A percentile compares a stretch with the other conserved stretches of the same genome.
Conservation (phyloP, 2,888 invertebrate genomes). For the Sipha maydis region DNA sequence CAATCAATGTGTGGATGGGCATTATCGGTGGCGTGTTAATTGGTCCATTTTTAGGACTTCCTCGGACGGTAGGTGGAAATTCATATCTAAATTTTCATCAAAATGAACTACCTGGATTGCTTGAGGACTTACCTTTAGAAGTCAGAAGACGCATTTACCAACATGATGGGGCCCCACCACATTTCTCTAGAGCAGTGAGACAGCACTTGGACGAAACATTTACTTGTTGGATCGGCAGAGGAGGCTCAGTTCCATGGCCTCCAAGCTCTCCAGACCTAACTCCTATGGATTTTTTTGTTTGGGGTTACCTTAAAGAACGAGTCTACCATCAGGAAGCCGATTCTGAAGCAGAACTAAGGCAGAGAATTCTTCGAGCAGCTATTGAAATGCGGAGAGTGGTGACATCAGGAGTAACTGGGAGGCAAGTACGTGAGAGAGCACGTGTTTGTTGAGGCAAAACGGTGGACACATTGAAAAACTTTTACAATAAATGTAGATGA, state of each 20-base stretch:
- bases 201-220: neutral
- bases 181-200: no score
- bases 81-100: conserved; percentile 27
- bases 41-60: no score
- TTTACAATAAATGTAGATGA: no score
- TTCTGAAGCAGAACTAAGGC: no score
- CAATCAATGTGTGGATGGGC: no score
- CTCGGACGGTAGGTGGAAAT: conserved; percentile 4
- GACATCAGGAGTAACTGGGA: neutral
- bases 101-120: conserved; percentile 8
- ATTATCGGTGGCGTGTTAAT: no score
- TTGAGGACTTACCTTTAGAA: no score
- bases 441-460: neutral
- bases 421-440: neutral
- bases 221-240: neutral
- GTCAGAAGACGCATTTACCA: neutral
- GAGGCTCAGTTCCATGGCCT: conserved; percentile 1
- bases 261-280: conserved; percentile 19
- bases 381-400: neutral
- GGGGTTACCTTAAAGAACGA: conserved; percentile 9
- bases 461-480: conserved; percentile 1
- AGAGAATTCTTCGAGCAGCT: neutral
- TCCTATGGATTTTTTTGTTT: no score
- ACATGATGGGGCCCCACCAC: conserved; percentile 38
- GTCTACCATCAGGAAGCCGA: neutral